These are phyloP conservation scores for Pelusios castaneus DNA, from an alignment of 2,113 vertebrate genomes.

Conservation along the genomic window DNA sequence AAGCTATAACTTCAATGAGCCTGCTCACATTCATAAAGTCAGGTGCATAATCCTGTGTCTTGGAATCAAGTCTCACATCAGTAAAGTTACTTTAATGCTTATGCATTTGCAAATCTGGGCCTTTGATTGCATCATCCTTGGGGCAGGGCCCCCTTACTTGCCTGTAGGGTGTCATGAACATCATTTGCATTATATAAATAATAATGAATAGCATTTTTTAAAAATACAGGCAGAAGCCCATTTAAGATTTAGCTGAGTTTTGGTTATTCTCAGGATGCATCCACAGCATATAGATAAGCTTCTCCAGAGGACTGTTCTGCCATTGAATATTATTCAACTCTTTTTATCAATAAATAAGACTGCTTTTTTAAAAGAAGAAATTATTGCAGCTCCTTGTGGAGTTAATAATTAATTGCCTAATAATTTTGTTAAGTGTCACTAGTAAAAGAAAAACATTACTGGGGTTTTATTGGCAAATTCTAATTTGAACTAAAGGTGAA, in stretches of 20 bases:
- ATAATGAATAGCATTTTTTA: slow-evolving; percentile 46
- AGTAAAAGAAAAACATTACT: slow-evolving; percentile 61
- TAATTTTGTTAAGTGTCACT: slow-evolving; percentile 68
- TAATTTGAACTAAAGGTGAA: slow-evolving; percentile 27
- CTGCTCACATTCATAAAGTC: fast-evolving
- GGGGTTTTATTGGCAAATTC: slow-evolving; percentile 46
- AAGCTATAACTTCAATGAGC: background rate
- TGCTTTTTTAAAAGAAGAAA: slow-evolving; percentile 59
- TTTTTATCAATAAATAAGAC: slow-evolving; percentile 63
- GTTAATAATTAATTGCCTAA: slow-evolving; percentile 60
- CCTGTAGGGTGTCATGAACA: background rate
- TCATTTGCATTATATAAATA: background rate
- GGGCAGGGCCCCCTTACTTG: background rate
- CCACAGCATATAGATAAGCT: slow-evolving; percentile 53
- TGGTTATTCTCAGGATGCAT: slow-evolving; percentile 66
- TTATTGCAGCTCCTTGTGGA: slow-evolving; percentile 57
- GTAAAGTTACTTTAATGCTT: background rate
- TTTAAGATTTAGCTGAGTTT: slow-evolving; percentile 54
- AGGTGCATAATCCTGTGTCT: fast-evolving
- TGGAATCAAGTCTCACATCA: background rate
- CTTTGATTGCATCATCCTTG: background rate
- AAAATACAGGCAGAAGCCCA: background rate
- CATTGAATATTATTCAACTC: slow-evolving; percentile 28
- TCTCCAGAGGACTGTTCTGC: slow-evolving; percentile 58
- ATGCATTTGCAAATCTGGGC: background rate